Conservation (phyloP, 1,140 invertebrate species). For the Archivesica marissinica region DNA sequence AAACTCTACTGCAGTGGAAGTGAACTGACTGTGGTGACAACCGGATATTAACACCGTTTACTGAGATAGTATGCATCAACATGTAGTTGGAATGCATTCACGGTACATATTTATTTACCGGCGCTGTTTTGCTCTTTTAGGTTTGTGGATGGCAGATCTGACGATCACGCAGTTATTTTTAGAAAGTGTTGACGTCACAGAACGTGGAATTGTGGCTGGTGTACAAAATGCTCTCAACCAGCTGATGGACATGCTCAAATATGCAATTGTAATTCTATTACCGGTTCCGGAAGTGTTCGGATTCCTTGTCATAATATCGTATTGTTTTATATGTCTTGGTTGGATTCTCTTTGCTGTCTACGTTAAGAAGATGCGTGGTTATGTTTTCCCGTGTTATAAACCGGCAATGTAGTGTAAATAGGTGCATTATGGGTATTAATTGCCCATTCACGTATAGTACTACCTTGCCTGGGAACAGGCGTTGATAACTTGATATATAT, state of each 20-base stretch:
- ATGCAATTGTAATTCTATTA: slow-evolving; percentile 62
- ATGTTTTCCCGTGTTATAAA: slow-evolving; percentile 55
- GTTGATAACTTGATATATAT: no score
- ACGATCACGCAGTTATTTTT: slow-evolving; percentile 86
- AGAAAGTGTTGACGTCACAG: slow-evolving; percentile 84
- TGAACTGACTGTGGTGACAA: no score
- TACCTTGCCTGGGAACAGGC: no score
- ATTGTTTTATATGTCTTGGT: slow-evolving; percentile 58
- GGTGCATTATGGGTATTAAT: no score
- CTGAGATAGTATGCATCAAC: no score
- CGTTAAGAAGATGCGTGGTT: slow-evolving; percentile 48
- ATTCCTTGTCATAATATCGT: slow-evolving; percentile 68
- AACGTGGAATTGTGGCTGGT: slow-evolving; percentile 86
- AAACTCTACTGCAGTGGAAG: no score
- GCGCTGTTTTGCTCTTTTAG: no score
- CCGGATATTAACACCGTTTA: no score
- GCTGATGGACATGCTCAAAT: slow-evolving; percentile 85
- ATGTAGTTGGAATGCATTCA: no score
- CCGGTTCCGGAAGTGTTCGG: slow-evolving; percentile 66
- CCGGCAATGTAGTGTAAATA: no score
- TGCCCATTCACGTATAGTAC: no score
- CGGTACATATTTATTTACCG: no score
- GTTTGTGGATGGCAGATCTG: slow-evolving; percentile 87
- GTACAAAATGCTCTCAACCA: slow-evolving; percentile 86
- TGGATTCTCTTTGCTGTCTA: slow-evolving; percentile 64